These are phyloP conservation scores for Strigamia maritima DNA, from an alignment of 2,888 invertebrate genomes.

Conservation along the genomic window DNA sequence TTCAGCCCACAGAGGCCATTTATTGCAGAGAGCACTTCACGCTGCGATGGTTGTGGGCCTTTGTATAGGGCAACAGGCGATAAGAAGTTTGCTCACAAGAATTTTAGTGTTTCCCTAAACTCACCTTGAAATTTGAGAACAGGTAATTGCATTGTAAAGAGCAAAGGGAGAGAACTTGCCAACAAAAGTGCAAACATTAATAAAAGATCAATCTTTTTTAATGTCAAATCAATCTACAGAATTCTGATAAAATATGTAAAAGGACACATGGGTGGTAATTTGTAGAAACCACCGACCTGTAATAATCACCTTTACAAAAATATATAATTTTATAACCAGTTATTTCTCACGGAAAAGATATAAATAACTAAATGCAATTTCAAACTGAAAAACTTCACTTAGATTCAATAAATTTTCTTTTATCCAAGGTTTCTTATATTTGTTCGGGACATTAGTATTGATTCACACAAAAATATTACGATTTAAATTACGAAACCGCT, in stretches of 20 bases:
- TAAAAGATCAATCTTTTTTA: conserved; percentile 2
- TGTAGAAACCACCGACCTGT: not conserved
- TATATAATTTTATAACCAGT: not conserved
- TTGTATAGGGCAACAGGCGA: conserved; percentile 23
- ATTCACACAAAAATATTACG: not conserved
- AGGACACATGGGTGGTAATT: not conserved
- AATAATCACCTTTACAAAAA: not conserved
- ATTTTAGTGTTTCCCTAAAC: conserved; percentile 33
- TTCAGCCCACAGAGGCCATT: conserved; percentile 19
- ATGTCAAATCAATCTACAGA: not conserved
- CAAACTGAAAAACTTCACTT: not conserved
- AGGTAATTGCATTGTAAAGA: conserved; percentile 20
- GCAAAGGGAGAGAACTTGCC: not conserved
- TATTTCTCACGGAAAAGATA: not conserved
- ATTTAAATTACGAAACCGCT: not conserved
- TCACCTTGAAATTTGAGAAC: conserved; percentile 35
- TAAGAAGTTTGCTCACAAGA: conserved; percentile 15
- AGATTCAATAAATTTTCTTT: not conserved
- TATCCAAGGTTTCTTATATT: too few relatives aligned
- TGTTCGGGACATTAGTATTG: not conserved
- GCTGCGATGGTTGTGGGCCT: conserved; percentile 23
- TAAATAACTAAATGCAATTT: not conserved
- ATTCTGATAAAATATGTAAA: not conserved
- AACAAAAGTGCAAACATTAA: conserved; percentile 11
- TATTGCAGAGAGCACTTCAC: conserved; percentile 16